A percentile compares a stretch with the other conserved stretches of the same genome.
phyloP scores from a whole-genome alignment of 2,113 vertebrate genomes.

The Gallinago undulata region DNA sequence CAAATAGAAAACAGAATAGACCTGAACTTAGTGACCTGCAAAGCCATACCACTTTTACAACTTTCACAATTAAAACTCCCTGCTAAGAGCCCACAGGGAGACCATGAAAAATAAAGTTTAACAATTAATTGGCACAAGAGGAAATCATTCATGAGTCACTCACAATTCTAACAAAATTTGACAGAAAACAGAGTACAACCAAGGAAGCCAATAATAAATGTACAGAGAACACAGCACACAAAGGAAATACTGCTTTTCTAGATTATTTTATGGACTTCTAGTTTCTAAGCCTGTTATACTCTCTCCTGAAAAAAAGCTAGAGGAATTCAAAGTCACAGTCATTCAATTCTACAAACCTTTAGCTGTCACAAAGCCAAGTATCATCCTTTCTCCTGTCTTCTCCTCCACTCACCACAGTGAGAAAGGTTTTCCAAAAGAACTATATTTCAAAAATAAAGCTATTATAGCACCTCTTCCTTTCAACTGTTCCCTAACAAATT shows the following conservation, averaged over 20 bases:
- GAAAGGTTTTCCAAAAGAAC: background rate
- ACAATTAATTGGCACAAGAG: background rate
- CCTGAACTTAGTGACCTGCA: background rate
- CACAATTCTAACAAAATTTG: background rate
- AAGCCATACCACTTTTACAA: background rate
- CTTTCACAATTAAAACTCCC: background rate
- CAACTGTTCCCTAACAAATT: background rate
- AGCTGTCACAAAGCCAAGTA: background rate
- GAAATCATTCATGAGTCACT: background rate
- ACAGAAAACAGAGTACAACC: background rate
- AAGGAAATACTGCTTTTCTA: background rate
- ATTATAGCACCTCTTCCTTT: background rate
- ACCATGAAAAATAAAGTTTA: background rate
- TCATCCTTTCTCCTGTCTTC: background rate
- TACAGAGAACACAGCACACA: background rate
- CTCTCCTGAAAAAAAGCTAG: background rate
- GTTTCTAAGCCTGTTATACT: background rate
- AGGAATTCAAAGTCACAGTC: background rate
- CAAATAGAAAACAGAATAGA: background rate
- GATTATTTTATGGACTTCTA: background rate
- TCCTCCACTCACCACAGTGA: background rate
- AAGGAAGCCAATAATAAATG: background rate
- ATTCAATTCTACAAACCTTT: background rate
- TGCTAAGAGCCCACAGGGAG: background rate
- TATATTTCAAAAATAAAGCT: background rate